Percentiles rank a stretch among this genome's conserved stretches.
These are phyloP conservation scores for Prionace glauca DNA, from an alignment of 2,797 vertebrate genomes.

Conservation along the genomic window DNA sequence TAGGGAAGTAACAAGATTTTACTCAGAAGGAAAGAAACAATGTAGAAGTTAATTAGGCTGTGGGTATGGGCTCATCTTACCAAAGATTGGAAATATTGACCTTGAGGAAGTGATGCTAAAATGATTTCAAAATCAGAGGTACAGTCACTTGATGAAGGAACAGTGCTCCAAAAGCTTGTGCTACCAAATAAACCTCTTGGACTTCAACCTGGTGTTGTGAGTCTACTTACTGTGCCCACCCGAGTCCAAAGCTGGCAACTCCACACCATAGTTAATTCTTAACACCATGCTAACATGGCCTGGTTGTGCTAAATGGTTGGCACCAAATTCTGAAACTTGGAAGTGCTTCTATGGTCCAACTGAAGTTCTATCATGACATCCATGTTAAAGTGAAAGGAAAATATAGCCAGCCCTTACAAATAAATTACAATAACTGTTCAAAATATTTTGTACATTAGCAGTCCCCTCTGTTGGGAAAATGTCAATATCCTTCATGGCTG, in stretches of 20 bases:
- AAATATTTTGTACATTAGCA: neutral
- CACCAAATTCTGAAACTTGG: neutral
- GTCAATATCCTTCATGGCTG: too few species aligned
- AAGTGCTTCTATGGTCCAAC: neutral
- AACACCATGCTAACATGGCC: neutral
- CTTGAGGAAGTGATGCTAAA: neutral
- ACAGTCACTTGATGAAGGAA: too few species aligned
- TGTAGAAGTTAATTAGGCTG: neutral
- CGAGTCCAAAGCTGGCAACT: too few species aligned
- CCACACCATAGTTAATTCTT: neutral
- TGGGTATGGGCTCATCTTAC: neutral
- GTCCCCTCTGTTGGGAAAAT: neutral
- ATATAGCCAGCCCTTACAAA: neutral
- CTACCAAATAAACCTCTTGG: too few species aligned
- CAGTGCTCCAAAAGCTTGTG: too few species aligned
- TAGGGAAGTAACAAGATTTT: neutral
- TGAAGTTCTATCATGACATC: too few species aligned
- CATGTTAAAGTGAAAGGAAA: neutral
- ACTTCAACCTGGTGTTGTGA: too few species aligned
- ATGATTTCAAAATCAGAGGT: neutral
- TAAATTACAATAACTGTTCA: too few species aligned
- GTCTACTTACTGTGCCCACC: too few species aligned
- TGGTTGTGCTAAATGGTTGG: neutral
- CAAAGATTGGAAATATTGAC: neutral
- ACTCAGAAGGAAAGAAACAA: neutral